Evolutionary conservation across 2,797 vertebrate genomes (phyloP).

Genomic region (Uromys caudimaculatus): DNA sequence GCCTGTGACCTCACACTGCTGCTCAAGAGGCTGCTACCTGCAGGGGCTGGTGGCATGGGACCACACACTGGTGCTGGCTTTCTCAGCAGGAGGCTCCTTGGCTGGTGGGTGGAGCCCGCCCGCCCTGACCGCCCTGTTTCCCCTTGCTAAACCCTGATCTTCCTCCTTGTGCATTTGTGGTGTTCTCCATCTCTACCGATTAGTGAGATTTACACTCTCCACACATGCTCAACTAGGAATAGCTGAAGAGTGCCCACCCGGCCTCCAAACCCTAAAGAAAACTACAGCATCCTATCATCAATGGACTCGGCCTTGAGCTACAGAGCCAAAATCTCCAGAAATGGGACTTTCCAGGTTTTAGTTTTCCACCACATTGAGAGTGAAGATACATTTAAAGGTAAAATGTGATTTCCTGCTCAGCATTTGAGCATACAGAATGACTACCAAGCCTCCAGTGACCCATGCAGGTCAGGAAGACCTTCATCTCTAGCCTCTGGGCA

Average conservation of each 20-base stretch:
- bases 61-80: not conserved
- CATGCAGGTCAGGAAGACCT: fast-evolving
- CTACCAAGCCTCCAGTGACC: fast-evolving
- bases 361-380: not conserved
- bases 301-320: not conserved
- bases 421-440: fast-evolving
- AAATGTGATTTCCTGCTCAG: not conserved
- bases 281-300: not conserved
- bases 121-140: fast-evolving
- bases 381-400: not conserved
- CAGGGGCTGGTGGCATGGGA: not conserved
- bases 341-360: not conserved
- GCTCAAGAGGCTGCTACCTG: fast-evolving
- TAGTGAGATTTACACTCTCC: not conserved
- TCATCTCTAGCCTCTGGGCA: fast-evolving
- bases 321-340: not conserved
- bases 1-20: too few relatives aligned
- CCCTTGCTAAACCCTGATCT: fast-evolving
- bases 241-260: not conserved
- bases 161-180: fast-evolving
- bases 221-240: not conserved
- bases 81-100: fast-evolving
- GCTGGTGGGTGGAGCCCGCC: not conserved
- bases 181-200: not conserved
- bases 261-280: not conserved